phyloP scores from a whole-genome alignment of 2,888 invertebrate species.

The Meandrusa payeni region DNA sequence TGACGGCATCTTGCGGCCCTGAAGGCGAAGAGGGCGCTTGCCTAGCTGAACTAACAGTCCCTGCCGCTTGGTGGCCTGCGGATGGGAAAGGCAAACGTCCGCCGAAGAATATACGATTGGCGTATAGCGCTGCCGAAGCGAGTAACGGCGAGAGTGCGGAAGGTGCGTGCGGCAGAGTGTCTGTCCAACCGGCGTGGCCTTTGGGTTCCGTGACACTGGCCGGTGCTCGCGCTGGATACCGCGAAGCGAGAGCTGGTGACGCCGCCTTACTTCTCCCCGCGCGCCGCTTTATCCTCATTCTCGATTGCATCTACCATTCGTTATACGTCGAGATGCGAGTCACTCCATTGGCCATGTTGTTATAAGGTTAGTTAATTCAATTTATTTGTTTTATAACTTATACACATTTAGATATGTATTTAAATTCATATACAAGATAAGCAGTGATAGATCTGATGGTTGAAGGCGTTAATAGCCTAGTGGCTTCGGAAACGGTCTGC shows the following conservation, averaged over 20 bases:
- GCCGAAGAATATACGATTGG: conserved; percentile 88
- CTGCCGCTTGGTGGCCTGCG: conserved; percentile 94
- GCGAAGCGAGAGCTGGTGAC: conserved; percentile 91
- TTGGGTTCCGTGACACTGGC: conserved; percentile 86
- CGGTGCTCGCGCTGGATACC: conserved; percentile 89
- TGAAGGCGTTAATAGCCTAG: too few species aligned
- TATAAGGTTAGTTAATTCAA: conserved; percentile 84
- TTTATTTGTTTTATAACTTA: too few species aligned
- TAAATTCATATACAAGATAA: too few species aligned
- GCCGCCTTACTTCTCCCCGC: conserved; percentile 93
- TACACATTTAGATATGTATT: too few species aligned
- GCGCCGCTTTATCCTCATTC: conserved; percentile 94
- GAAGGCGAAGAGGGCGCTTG: conserved; percentile 96
- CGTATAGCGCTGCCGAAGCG: conserved; percentile 94
- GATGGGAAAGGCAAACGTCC: conserved; percentile 83
- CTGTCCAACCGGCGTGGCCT: conserved; percentile 84
- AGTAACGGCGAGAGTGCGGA: conserved; percentile 84
- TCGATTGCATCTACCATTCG: conserved; percentile 94
- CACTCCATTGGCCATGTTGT: conserved; percentile 89
- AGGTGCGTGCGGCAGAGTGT: conserved; percentile 86
- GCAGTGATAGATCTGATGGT: too few species aligned
- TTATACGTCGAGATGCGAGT: conserved; percentile 86
- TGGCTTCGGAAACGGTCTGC: too few species aligned
- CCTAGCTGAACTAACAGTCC: conserved; percentile 92
- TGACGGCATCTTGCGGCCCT: conserved; percentile 95